Evolutionary conservation across 2,797 vertebrate species (phyloP).

Genomic region (Lutra lutra): DNA sequence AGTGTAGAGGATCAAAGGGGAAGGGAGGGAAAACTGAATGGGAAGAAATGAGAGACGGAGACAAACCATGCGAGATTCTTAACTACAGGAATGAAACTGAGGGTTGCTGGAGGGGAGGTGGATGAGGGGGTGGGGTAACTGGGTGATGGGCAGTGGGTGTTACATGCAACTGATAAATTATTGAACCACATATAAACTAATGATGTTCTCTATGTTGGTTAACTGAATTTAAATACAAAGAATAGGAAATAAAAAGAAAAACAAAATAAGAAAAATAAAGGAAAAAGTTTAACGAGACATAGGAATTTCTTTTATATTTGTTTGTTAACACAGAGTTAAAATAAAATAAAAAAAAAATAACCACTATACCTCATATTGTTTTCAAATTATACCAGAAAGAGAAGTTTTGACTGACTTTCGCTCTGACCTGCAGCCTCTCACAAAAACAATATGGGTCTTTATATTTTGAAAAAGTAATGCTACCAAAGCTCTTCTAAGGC

Average conservation of each 20-base stretch:
- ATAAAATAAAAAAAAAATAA: background rate
- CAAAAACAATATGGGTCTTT: background rate
- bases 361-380: background rate
- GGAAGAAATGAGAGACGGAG: background rate
- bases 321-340: constrained; percentile 26
- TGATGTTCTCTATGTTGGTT: background rate
- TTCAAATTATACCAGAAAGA: constrained; percentile 45
- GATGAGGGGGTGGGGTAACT: background rate
- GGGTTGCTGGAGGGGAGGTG: background rate
- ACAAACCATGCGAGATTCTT: background rate
- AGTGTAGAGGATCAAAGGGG: background rate
- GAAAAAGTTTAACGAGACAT: background rate
- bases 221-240: background rate
- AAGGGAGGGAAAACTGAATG: background rate
- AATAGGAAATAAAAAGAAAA: background rate
- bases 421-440: constrained; percentile 34
- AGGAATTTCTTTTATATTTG: constrained; percentile 6
- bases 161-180: background rate
- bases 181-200: background rate
- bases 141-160: background rate
- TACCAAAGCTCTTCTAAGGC: constrained; percentile 41
- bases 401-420: background rate
- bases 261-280: background rate
- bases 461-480: constrained; percentile 26
- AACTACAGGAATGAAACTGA: background rate